Base-by-base conservation (phyloP, 2,113 vertebrate genomes). In the Heloderma charlesbogerti region DNA sequence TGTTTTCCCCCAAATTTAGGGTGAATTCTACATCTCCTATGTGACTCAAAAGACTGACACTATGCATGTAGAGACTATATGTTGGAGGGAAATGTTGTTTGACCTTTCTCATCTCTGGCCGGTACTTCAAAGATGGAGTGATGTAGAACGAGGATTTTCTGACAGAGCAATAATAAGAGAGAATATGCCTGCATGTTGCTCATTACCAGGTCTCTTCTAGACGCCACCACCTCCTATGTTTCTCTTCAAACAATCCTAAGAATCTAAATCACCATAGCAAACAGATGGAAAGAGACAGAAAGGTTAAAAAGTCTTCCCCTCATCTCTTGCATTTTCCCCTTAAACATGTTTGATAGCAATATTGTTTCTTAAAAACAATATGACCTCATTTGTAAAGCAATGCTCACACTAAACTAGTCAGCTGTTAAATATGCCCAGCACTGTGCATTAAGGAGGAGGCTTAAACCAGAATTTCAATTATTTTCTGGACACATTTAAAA, bases 401-500 rank as follows among this genome's bases (percentile, higher is more conserved):
- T 98, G 97, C 97, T 96, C 97, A 97, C 95, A 97, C 97, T 97
- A 97, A 98, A 95, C 97, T 97, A 98, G 97, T 98, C 98, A 97
- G 97, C 97, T 98, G 97, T 97, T 98, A 98, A 98, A 98, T 97
- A 97, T 95, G 97, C 96, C 95, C 95, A 3, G 97, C 95, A 88
- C 95, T 94, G 95, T 96, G 97, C 97, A 97, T 98, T 94, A 96
- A 95, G 97, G 97, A 97, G 96, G 97, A 97, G 97, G 83, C 89
- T 97, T 95, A 96, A 97, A 97, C 96, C 96, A 97, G 97, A 98
- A 97, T 98, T 98, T 98, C 97, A 98, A 98, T 98, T 98, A 98
- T 98, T 98, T 98, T 97, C 97, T 97, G 97, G 97, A 97, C 97
- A 97, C 97, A 98, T 98, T 98, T 98, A 98, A 98, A 98, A 98